Evolutionary conservation across 30 jellyfish, hydroid and myxozoan species (phyloP).

Genomic region (Nemopilema nomurai): DNA sequence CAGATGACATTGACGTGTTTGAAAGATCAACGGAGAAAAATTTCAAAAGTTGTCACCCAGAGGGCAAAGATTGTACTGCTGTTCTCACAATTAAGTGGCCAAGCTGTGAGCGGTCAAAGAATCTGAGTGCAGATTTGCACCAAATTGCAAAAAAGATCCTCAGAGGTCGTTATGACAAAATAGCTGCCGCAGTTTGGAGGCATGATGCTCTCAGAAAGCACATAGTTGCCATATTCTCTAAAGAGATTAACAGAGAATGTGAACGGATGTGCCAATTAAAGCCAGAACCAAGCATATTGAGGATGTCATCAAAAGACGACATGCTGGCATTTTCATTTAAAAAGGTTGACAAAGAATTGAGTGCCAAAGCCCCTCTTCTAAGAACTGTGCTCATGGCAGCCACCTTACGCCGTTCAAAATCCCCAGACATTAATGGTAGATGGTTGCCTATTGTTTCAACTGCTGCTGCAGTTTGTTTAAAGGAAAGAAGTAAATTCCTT

Average conservation of each 20-base stretch:
- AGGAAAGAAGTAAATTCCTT: too few relatives aligned
- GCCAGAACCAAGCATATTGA: too few relatives aligned
- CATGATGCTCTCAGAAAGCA: conserved; percentile 4
- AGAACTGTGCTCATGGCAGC: too few relatives aligned
- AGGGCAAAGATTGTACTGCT: not conserved
- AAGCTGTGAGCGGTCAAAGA: not conserved
- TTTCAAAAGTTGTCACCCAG: not conserved
- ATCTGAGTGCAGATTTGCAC: not conserved
- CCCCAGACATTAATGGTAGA: too few relatives aligned
- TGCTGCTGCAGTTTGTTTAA: too few relatives aligned
- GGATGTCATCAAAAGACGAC: too few relatives aligned
- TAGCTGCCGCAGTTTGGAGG: conserved; percentile 4
- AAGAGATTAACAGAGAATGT: conserved; percentile 7
- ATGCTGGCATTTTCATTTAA: too few relatives aligned
- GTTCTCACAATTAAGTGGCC: not conserved
- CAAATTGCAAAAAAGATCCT: not conserved
- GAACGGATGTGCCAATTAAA: too few relatives aligned
- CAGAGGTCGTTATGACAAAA: not conserved
- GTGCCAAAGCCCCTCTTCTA: too few relatives aligned
- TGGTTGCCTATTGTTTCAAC: too few relatives aligned
- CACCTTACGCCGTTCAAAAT: too few relatives aligned
- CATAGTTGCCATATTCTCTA: not conserved
- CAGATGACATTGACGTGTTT: not conserved
- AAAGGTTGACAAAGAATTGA: too few relatives aligned
- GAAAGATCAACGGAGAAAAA: not conserved